A percentile compares a stretch with the other conserved stretches of the same genome.
phyloP scores from a whole-genome alignment of 2,888 invertebrate species.

The Tetranychus piercei region DNA sequence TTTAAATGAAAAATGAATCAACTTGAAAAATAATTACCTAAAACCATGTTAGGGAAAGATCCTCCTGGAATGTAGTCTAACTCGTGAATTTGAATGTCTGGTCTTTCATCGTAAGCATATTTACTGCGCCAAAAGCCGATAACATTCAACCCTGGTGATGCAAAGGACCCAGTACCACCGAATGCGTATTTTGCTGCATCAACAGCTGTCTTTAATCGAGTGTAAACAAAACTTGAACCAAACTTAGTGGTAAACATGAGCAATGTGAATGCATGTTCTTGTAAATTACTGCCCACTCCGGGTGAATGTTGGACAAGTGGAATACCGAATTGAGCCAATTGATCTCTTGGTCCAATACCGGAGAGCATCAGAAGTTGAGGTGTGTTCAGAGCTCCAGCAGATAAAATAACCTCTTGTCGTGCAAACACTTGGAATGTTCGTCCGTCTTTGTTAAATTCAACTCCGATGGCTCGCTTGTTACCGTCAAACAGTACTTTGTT shows the following conservation, averaged over 20 bases:
- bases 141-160: background rate
- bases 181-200: background rate
- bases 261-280: conserved; percentile 7
- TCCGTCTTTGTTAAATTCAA: conserved; percentile 25
- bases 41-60: background rate
- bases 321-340: conserved; percentile 39
- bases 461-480: conserved; percentile 47
- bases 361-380: conserved; percentile 32
- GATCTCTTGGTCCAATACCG: conserved; percentile 31
- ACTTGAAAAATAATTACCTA: background rate
- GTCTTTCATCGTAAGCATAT: background rate
- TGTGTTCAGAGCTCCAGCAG: conserved; percentile 32
- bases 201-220: background rate
- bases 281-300: conserved; percentile 34
- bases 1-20: background rate
- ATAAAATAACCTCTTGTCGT: conserved; percentile 26
- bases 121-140: background rate
- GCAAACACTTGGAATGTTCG: conserved; percentile 30
- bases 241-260: background rate
- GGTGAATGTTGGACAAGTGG: conserved; percentile 33
- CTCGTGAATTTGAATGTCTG: conserved; percentile 10
- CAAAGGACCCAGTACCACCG: background rate
- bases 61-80: conserved; percentile 9
- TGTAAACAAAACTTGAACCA: background rate
- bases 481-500: conserved; percentile 43